Evolutionary conservation across 2,797 vertebrate genomes (phyloP).

Genomic region (Dendrocincla fuliginosa): DNA sequence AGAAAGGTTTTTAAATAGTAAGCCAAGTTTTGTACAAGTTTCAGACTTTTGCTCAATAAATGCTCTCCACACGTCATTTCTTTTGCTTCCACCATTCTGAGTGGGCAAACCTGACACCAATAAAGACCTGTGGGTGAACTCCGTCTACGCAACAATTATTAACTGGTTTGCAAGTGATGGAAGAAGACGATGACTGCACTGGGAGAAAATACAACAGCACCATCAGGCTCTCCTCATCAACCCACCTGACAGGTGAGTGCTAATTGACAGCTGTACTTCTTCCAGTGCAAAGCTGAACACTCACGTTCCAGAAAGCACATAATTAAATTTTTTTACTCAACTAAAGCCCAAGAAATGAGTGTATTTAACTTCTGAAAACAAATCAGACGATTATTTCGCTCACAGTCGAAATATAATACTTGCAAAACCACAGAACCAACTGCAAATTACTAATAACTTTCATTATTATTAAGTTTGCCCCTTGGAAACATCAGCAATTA

Average conservation of each 20-base stretch:
- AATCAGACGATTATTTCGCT: neutral
- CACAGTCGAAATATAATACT: neutral
- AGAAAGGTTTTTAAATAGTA: slow-evolving; percentile 1
- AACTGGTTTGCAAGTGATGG: neutral
- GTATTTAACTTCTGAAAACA: slow-evolving; percentile 22
- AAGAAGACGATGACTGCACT: neutral
- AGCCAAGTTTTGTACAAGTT: neutral
- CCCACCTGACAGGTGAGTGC: neutral
- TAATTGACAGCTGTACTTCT: neutral
- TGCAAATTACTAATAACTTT: slow-evolving; percentile 1
- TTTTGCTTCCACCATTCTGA: neutral
- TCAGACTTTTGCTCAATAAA: neutral
- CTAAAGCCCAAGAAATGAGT: neutral
- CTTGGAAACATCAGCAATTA: neutral
- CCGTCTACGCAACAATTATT: neutral
- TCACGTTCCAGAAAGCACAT: neutral
- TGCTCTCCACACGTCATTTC: neutral
- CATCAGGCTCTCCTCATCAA: neutral
- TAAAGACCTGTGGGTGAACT: neutral
- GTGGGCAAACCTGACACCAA: neutral
- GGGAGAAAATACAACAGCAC: neutral
- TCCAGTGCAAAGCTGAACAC: neutral
- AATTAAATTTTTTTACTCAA: neutral
- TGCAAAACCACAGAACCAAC: neutral
- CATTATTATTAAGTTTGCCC: slow-evolving; percentile 28